Evolutionary conservation across 1,140 invertebrate genomes (phyloP).

Genomic region (Philotrypesis tridentata): DNA sequence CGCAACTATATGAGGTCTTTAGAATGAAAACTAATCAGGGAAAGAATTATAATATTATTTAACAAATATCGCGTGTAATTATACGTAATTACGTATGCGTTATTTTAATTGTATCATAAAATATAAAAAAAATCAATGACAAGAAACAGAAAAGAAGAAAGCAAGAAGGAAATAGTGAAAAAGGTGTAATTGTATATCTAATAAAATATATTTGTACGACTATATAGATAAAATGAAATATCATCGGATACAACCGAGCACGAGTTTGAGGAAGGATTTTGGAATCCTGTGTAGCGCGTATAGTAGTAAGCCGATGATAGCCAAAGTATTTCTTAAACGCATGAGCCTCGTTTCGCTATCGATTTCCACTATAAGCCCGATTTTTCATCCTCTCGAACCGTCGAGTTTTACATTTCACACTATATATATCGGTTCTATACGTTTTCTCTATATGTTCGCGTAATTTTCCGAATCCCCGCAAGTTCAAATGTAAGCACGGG

Average conservation of each 20-base stretch:
- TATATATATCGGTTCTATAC: neutral
- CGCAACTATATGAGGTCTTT: neutral
- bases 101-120: neutral
- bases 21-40: conserved; percentile 6
- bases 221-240: no score
- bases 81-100: neutral
- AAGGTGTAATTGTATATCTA: neutral
- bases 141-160: neutral
- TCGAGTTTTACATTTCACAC: neutral
- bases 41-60: conserved; percentile 3
- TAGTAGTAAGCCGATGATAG: neutral
- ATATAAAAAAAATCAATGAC: no score
- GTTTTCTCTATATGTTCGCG: neutral
- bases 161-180: no score
- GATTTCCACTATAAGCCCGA: neutral
- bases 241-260: neutral
- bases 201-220: neutral
- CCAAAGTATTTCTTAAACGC: neutral
- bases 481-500: neutral
- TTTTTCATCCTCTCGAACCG: neutral
- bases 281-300: neutral
- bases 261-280: neutral
- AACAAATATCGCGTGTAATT: conserved; percentile 1
- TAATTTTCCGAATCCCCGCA: neutral
- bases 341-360: neutral